A percentile compares a stretch with the other conserved stretches of the same genome.
Evolutionary conservation across 2,797 vertebrate species (phyloP).

Genomic region (Gymnothorax javanicus): DNA sequence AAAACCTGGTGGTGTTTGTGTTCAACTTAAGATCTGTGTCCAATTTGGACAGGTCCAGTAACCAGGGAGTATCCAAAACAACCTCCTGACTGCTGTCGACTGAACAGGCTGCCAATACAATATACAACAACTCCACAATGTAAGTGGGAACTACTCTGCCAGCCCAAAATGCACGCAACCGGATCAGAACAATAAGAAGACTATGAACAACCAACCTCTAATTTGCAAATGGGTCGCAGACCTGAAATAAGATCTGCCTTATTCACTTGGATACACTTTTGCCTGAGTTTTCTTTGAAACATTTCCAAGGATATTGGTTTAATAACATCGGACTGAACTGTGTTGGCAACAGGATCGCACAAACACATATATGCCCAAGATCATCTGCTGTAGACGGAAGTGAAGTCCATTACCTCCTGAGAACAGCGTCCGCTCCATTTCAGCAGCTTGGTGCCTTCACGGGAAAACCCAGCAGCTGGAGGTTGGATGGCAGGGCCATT

Average conservation of each 20-base stretch:
- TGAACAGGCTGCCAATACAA: too few species aligned
- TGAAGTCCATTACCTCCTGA: slow-evolving; percentile 65
- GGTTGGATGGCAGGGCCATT: slow-evolving; percentile 61
- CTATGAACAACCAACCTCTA: slow-evolving; percentile 3
- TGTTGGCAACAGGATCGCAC: background rate
- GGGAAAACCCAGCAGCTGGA: slow-evolving; percentile 45
- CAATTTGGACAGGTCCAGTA: too few species aligned
- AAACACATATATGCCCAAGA: background rate
- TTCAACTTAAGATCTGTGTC: too few species aligned
- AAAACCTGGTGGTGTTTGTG: too few species aligned
- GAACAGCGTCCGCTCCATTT: slow-evolving; percentile 47
- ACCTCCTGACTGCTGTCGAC: too few species aligned
- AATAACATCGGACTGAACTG: background rate
- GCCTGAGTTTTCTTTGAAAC: too few species aligned
- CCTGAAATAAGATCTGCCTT: slow-evolving; percentile 5
- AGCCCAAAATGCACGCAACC: too few species aligned
- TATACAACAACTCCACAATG: too few species aligned
- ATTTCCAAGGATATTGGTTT: too few species aligned
- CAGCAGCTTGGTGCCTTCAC: slow-evolving; percentile 53
- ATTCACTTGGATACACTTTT: background rate
- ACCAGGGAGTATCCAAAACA: too few species aligned
- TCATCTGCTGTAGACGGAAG: slow-evolving; percentile 25
- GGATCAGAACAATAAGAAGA: slow-evolving; percentile 6
- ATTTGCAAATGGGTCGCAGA: background rate
- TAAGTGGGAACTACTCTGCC: too few species aligned